Percentiles rank a stretch among this genome's conserved stretches.
Conservation (phyloP, 1,140 invertebrate species). For the Ephestia elutella region DNA sequence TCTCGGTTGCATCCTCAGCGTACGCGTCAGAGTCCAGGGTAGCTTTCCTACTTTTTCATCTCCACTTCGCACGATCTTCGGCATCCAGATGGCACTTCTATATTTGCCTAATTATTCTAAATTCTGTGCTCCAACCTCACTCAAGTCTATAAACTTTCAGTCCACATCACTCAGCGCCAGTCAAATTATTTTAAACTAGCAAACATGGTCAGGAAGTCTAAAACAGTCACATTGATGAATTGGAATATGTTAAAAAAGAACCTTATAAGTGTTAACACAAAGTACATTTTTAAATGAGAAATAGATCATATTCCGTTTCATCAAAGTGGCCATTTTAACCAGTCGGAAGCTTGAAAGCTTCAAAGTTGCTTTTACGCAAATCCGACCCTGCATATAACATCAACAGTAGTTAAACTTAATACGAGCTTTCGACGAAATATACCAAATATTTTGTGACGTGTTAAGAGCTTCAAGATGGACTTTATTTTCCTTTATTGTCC, state of each 20-base stretch:
- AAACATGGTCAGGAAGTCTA: neutral
- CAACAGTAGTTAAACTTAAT: neutral
- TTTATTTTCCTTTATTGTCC: neutral
- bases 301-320: too few species aligned
- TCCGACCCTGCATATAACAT: neutral
- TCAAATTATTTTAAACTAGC: constrained; percentile 2
- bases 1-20: too few species aligned
- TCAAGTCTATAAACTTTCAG: neutral
- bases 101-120: too few species aligned
- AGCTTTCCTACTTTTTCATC: too few species aligned
- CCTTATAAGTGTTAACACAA: too few species aligned
- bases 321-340: too few species aligned
- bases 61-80: too few species aligned
- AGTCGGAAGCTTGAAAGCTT: neutral
- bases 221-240: too few species aligned
- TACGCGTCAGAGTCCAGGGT: too few species aligned
- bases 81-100: too few species aligned
- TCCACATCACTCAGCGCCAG: neutral
- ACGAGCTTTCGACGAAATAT: neutral
- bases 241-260: too few species aligned
- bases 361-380: neutral
- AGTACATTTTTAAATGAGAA: too few species aligned
- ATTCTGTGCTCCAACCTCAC: neutral
- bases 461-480: neutral
- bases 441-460: neutral